Evolutionary conservation across 2,797 vertebrate genomes (phyloP), one percentile per base, ranked within the genome.

Genomic region (Argentina silus): DNA sequence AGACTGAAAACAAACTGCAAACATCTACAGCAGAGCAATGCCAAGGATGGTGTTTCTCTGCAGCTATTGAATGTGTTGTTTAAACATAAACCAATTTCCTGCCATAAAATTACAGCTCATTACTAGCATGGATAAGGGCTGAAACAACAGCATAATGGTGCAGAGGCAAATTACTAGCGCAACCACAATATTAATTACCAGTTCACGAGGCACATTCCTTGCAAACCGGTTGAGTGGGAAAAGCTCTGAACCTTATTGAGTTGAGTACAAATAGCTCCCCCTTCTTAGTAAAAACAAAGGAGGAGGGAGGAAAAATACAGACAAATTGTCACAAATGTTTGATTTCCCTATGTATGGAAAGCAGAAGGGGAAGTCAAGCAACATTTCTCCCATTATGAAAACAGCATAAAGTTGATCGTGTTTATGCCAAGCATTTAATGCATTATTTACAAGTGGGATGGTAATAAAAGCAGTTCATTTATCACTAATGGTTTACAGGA

Each of bases 381-480:
- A 88, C 77, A 75, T 86, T 73, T 83, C 93, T 91, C 92, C 94
- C 91, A 93, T 93, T 91, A 92, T 83, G 81, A 92, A 93, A 92
- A 92, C 91, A 70, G 63, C 64, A 67, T 76, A 75, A 60, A 81
- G 70, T 70, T 86, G 65, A 81, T 62, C 67, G 67, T 47, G 45
- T 65, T 17, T 92, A 91, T 92, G 89, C 93, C 94, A 95, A 93
- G 92, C 95, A 95, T 95, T 95, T 94, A 95, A 97, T 97, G 94
- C 93, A 97, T 97, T 98, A 97, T 97, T 97, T 96, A 98, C 95
- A 96, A 96, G 96, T 94, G 93, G 90, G 94, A 95, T 95, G 94
- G 95, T 97, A 96, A 98, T 97, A 96, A 96, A 97, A 98, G 93
- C 95, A 96, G 94, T 96, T 97, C 95, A 95, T 98, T 98, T 96